phyloP scores from a whole-genome alignment of 2,113 vertebrate genomes.

The Fulica atra region DNA sequence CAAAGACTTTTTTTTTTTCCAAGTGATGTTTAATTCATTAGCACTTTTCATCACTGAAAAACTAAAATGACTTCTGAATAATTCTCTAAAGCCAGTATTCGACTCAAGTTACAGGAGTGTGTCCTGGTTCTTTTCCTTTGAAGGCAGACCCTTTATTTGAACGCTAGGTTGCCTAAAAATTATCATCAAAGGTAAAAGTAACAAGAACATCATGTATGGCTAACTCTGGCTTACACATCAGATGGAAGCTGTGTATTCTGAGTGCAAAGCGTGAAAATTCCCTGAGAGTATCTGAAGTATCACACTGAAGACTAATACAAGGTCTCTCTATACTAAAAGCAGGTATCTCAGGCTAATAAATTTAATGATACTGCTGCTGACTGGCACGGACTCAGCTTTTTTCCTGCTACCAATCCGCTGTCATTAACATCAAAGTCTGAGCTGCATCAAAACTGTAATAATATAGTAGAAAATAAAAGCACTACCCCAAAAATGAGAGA shows the following conservation, averaged over 20 bases:
- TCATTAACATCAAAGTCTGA: slow-evolving; percentile 62
- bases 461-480: slow-evolving; percentile 58
- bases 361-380: slow-evolving; percentile 64
- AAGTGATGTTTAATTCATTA: not conserved
- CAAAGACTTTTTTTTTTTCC: not conserved
- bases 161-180: not conserved
- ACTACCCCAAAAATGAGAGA: not conserved
- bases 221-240: not conserved
- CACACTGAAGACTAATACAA: slow-evolving; percentile 21
- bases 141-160: not conserved
- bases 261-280: not conserved
- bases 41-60: not conserved
- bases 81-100: not conserved
- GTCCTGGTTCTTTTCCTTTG: not conserved
- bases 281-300: not conserved
- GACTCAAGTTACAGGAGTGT: not conserved
- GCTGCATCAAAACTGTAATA: slow-evolving; percentile 56
- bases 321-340: slow-evolving; percentile 35
- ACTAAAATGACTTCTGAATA: not conserved
- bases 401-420: slow-evolving; percentile 37
- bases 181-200: not conserved
- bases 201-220: not conserved
- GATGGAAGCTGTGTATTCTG: not conserved
- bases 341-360: slow-evolving; percentile 52
- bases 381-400: slow-evolving; percentile 55